Evolutionary conservation across 2,797 vertebrate genomes (phyloP), one percentile per base, ranked within the genome.

Genomic region (Nyctibius grandis): DNA sequence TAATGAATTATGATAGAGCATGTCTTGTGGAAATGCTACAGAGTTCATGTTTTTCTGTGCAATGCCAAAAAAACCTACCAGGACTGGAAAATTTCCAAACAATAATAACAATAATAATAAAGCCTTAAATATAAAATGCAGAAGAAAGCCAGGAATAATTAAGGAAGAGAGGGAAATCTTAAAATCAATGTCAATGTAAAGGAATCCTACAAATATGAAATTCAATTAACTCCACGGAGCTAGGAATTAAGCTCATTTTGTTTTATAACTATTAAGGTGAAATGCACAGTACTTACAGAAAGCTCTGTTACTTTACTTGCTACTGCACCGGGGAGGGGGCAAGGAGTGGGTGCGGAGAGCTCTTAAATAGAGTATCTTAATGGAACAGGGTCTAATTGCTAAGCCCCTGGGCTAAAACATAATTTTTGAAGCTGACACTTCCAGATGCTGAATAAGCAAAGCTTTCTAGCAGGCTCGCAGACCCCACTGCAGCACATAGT

Each of bases 361-460:
- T 95, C 83, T 92, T 93, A 88, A 76, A 70, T 15, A 47, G 73
- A 88, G 36, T 79, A 67, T 74, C 79, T 95, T 93, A 96, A 95
- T 95, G 85, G 83, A 86, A 84, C 29, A 73, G 64, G 44, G 51
- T 89, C 85, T 96, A 92, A 92, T 84, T 90, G 85, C 79, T 81
- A 47, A 93, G 47, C 26, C 61, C 22, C 42, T 59, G 50, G 61
- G 89, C 69, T 95, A 69, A 93, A 73, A 40, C 83, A 86, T 91
- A 5, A 31, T 90, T 95, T 95, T 23, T 76, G 50, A 81, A 88
- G 74, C 63, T 94, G 93, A 91, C 70, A 84, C 70, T 23, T 85
- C 19, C 67, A 90, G 45, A 76, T 86, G 95, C 94, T 95, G 95
- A 94, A 51, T 48, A 93, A 95, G 89, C 88, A 93, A 86, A 94